Percentiles rank a stretch among this genome's conserved stretches.
phyloP scores from a whole-genome alignment of 2,888 invertebrate genomes.

The Hyppa rectilinea region DNA sequence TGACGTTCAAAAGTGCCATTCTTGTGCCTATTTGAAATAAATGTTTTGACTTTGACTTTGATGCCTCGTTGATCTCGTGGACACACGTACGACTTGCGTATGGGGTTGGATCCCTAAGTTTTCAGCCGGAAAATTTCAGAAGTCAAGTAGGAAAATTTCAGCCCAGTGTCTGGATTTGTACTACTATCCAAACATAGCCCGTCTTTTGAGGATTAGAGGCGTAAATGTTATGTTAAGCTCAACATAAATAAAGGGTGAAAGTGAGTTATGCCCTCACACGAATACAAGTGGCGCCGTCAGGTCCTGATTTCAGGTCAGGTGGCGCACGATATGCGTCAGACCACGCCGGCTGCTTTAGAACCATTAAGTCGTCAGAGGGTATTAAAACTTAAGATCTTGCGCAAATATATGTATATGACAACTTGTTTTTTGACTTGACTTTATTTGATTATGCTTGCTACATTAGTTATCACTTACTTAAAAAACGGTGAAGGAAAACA shows the following conservation, averaged over 20 bases:
- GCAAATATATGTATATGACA: not conserved
- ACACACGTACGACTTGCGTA: not conserved
- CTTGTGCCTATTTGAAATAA: too few species aligned
- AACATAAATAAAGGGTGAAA: not conserved
- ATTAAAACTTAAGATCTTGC: not conserved
- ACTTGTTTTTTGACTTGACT: too few species aligned
- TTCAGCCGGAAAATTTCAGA: not conserved
- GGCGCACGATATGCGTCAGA: not conserved
- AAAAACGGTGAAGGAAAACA: too few species aligned
- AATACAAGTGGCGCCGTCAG: not conserved
- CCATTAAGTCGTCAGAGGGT: not conserved
- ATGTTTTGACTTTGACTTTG: too few species aligned
- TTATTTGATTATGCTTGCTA: too few species aligned
- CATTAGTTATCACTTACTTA: too few species aligned
- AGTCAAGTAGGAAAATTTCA: too few species aligned
- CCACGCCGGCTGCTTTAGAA: not conserved
- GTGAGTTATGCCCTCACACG: not conserved
- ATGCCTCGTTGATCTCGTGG: too few species aligned
- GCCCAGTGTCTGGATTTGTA: not conserved
- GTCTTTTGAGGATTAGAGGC: too few species aligned
- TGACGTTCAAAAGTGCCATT: too few species aligned
- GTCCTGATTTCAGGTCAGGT: conserved; percentile 9
- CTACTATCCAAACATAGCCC: not conserved
- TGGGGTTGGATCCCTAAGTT: not conserved
- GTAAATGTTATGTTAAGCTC: not conserved